A percentile compares a stretch with the other conserved stretches of the same genome.
Conservation (phyloP, 2,888 invertebrate genomes). For the Perithous albicinctus region DNA sequence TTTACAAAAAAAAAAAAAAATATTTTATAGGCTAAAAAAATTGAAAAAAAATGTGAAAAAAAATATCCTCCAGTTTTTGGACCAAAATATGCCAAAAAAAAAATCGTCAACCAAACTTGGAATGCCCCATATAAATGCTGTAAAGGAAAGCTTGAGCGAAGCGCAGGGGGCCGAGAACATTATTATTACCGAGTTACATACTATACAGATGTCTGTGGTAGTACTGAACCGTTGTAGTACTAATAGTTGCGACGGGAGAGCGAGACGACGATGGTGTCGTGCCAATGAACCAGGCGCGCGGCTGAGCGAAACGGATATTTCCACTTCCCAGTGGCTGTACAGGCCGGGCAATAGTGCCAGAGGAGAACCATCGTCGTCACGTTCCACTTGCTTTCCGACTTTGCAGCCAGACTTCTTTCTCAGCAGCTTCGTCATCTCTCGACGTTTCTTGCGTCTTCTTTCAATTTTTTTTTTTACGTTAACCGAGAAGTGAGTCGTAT, state of each 20-base stretch:
- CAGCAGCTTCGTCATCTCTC: slow-evolving; percentile 36
- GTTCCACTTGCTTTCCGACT: slow-evolving; percentile 68
- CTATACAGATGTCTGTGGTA: background rate
- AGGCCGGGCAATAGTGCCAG: slow-evolving; percentile 23
- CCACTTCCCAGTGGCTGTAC: slow-evolving; percentile 64
- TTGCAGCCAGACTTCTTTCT: slow-evolving; percentile 25
- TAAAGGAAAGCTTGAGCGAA: slow-evolving; percentile 47
- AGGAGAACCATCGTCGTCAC: slow-evolving; percentile 62
- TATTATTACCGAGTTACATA: slow-evolving; percentile 48
- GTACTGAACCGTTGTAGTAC: slow-evolving; percentile 4
- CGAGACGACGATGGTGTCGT: slow-evolving; percentile 63
- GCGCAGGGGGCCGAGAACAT: slow-evolving; percentile 46
- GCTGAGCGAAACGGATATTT: slow-evolving; percentile 72
- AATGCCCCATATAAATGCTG: no score
- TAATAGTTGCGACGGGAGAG: slow-evolving; percentile 49
- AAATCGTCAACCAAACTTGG: no score
- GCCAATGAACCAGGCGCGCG: slow-evolving; percentile 73
- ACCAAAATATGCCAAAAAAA: no score
- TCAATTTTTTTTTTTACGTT: no score
- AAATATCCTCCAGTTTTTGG: no score
- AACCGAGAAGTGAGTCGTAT: no score
- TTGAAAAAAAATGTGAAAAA: no score
- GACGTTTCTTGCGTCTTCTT: slow-evolving; percentile 28
- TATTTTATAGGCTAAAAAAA: no score
- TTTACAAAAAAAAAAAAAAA: no score